Evolutionary conservation across 2,113 vertebrate genomes (phyloP).

Genomic region (Pantherophis guttatus): DNA sequence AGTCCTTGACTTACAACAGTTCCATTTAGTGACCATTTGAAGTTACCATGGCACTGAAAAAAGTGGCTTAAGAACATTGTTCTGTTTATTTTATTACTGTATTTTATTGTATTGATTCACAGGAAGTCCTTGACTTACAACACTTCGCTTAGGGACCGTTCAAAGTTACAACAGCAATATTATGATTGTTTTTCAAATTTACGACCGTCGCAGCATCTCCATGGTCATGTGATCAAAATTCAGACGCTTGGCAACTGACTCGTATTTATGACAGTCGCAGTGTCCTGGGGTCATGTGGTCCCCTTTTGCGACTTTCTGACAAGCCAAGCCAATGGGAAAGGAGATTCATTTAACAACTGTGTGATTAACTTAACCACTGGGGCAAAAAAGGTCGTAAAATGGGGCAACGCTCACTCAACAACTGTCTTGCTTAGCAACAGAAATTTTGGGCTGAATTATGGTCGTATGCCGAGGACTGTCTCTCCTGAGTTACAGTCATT

Average conservation of each 20-base stretch:
- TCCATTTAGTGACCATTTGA: too few relatives aligned
- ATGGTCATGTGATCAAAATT: too few relatives aligned
- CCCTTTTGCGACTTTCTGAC: neutral
- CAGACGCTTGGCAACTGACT: neutral
- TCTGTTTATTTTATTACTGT: too few relatives aligned
- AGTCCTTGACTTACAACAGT: too few relatives aligned
- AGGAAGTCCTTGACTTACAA: neutral
- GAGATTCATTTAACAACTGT: neutral
- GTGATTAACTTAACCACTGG: neutral
- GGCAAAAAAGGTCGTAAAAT: neutral
- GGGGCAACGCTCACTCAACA: neutral
- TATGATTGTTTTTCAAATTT: too few relatives aligned
- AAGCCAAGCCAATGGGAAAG: neutral
- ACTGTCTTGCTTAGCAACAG: too few relatives aligned
- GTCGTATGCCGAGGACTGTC: accelerated
- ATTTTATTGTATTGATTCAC: too few relatives aligned
- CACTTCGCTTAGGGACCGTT: neutral
- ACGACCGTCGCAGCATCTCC: too few relatives aligned
- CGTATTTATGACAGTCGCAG: neutral
- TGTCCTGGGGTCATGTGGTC: neutral
- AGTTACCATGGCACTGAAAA: too few relatives aligned
- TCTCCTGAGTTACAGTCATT: neutral
- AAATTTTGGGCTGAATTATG: neutral
- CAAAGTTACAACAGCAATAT: neutral
- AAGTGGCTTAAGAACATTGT: too few relatives aligned